Evolutionary conservation across 2,113 vertebrate genomes (phyloP), one percentile per base, ranked within the genome.

Genomic region (Cromileptes altivelis): DNA sequence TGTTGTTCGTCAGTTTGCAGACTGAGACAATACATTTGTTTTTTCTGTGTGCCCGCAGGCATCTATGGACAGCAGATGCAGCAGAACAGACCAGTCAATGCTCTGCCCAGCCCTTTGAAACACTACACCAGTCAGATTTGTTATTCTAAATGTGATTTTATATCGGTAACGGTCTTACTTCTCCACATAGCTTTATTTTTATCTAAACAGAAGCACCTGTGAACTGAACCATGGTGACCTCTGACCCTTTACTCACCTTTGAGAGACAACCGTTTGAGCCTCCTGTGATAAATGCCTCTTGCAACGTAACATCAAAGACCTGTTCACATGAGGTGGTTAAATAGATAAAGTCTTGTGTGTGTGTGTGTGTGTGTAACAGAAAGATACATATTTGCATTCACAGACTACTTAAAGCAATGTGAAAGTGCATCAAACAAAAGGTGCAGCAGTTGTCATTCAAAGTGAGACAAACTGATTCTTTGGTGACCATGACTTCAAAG

Each of bases 401-500:
- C 52, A 63, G 65, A 78, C 30, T 75, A 49, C 3, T 45, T 6
- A 61, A 67, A 27, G 12, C 69, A 64, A 40, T 18, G 30, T 50
- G 6, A 68, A 2, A 14, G 8, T 21, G 17, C 3, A 2, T 25
- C 1, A 78, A 49, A 75, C 9, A 56, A 7, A 68, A 3, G 52
- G 12, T 49, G 45, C 52, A 70, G 69, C 55, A 63, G 50, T 57
- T 75, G 75, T 56, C 2, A 55, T 64, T 72, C 62, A 72, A 23
- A 57, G 21, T 33, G 62, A 75, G 18, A 63, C 27, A 56, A 84
- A 79, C 33, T 55, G 14, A 80, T 72, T 84, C 45, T 71, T 62
- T 82, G 13, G 42, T 77, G 60, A 63, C 49, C 49, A 21, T 12
- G 40, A 85, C 89, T 91, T 93, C 85, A 90, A 92, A 91, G 82